Base-by-base conservation (phyloP, 2,888 invertebrate genomes). In the Charanyca ferruginea region DNA sequence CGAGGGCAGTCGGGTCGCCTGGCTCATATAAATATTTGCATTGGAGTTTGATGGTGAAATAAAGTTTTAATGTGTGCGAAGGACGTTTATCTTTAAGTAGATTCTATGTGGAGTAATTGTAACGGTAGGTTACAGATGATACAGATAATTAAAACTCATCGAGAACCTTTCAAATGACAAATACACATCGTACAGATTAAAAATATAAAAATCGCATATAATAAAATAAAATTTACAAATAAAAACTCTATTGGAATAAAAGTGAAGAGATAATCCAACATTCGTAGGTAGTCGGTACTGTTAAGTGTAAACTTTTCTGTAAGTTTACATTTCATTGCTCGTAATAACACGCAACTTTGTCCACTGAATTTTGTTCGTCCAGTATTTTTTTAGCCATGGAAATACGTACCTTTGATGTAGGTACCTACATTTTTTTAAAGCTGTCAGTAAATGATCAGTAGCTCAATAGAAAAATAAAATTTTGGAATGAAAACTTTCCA, bases 1-100 rank as follows among this genome's bases (percentile, higher is more conserved):
- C 55, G 96, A 96, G 73, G 93, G 95, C 32, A 95, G 96, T 11
- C 90, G 96, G 35, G 96, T 96, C 8, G 96, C 96, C 28, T 96
- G 96, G 96, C 93, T 96, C 68, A 96, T 96, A 85, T 96, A 95
- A 94, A 87, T 42, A 66, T 61, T 51, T 51, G 20, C 20, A 18
- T 42, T 57, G 41, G n/a, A 60, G 35, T 51, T 55, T n/a, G 5
- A 8, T n/a, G 28, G 53, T 65, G 52, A 22, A 64, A 41, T 52
- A 1, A 47, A 42, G 3, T 61, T 32, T 59, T 11, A n/a, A 22
- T 45, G 2, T 52, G 25, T 47, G 28, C 9, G 22, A 23, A 49
- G 20, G 18, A 57, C 9, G 13, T 25, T 25, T 28, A 52, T 32
- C 5, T 7, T 1, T 13, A n/a, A n/a, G n/a, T n/a, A 22, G 20